phyloP scores from a whole-genome alignment of 2,113 vertebrate genomes.

The Casuarius casuarius region DNA sequence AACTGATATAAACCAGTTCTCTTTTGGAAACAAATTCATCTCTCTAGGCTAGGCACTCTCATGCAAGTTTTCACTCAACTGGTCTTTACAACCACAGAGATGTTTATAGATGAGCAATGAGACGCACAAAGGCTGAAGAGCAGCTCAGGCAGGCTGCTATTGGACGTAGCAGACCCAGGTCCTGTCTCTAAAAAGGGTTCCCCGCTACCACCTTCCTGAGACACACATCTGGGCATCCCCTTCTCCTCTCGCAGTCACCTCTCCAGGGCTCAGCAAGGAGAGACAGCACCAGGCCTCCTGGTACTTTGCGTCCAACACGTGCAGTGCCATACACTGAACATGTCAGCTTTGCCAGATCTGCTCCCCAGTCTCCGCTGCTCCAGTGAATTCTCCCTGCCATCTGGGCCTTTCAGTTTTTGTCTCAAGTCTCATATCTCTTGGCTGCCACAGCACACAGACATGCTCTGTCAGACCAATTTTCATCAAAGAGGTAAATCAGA shows the following conservation, averaged over 20 bases:
- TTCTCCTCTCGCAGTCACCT: background rate
- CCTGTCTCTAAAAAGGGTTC: background rate
- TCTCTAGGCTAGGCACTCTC: background rate
- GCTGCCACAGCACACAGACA: background rate
- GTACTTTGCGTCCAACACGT: background rate
- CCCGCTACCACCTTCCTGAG: background rate
- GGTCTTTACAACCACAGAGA: background rate
- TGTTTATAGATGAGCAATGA: background rate
- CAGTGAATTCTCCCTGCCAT: background rate
- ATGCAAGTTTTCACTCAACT: background rate
- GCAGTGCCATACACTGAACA: background rate
- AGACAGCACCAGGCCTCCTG: background rate
- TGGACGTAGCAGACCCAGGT: background rate
- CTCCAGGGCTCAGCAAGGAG: background rate
- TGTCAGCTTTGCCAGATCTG: background rate
- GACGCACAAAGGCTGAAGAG: background rate
- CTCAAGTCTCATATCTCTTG: background rate
- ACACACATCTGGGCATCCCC: background rate
- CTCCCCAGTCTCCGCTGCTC: background rate
- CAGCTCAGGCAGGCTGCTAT: background rate
- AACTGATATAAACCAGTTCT: slow-evolving; percentile 24
- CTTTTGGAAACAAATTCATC: slow-evolving; percentile 41
- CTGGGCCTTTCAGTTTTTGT: background rate
- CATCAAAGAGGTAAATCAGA: background rate
- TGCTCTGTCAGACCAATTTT: slow-evolving; percentile 24